Base-by-base conservation (phyloP, 2,888 invertebrate species). In the Amphipyra berbera region DNA sequence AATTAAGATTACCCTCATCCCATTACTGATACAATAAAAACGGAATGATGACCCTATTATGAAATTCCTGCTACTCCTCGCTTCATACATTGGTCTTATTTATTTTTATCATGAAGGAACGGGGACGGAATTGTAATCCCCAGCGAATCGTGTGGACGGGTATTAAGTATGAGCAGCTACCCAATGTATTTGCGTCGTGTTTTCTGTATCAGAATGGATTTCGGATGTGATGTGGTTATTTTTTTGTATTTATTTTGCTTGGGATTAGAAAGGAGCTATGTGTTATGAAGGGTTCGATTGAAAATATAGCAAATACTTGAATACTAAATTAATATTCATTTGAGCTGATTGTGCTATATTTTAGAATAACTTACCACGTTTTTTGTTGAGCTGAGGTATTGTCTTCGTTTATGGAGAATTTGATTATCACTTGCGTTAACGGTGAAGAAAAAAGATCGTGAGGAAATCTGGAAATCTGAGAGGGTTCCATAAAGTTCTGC, bases 11-110 rank as follows among this genome's bases (percentile, higher is more conserved):
- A 57, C 33, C 21, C 46, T 41, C 46, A 58, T 67, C 67, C 63
- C 63, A 73, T 65, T 73, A 64, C 57, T 50, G 56, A 70, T 64
- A 76, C 59, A 78, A 70, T 78, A 75, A 75, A 78, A 78, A 75
- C 48, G 59, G 46, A 66, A 74, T 75, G 70, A 75, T 76, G 66
- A 73, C 75, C 66, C 70, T 64, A 75, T 76, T 75, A 75, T 67
- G 70, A 70, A 74, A 78, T 78, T 66, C 63, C 56, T 66, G 50
- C 21, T 50, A 44, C 44, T 54, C 44, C 47, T 45, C 52, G 58
- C 55, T 63, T 40, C 50, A 54, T 60, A 71, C 70, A 69, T 57
- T 69, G 60, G 60, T 47, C 46, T 66, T 76, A 76, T 78, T 70
- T 74, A 76, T 70, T 76, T 75, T 69, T 54, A 35, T 70, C 63